Conservation (phyloP, 2,797 vertebrate genomes). For the Gallinago solitaria region DNA sequence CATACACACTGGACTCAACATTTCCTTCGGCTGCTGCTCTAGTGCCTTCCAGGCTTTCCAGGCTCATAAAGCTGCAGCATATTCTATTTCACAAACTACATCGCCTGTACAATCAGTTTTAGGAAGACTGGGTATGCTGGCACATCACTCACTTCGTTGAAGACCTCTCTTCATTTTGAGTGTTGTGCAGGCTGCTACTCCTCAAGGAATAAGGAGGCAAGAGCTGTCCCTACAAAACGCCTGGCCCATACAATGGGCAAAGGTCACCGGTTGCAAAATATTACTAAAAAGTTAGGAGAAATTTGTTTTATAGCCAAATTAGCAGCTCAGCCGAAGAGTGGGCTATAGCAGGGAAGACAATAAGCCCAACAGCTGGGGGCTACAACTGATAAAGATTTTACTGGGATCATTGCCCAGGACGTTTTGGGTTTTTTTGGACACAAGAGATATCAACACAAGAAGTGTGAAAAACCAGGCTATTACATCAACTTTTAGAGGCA, state of each 20-base stretch:
- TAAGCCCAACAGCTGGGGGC: not conserved
- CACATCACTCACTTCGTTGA: not conserved
- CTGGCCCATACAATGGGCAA: not conserved
- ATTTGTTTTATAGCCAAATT: not conserved
- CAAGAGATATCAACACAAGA: not conserved
- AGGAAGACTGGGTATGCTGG: not conserved
- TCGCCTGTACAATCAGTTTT: not conserved
- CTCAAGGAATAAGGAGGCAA: not conserved
- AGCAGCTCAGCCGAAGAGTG: slow-evolving; percentile 5
- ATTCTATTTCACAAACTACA: not conserved
- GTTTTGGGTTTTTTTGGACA: not conserved
- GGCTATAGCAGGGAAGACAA: not conserved
- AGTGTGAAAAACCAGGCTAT: slow-evolving; percentile 18
- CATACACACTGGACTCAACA: not conserved
- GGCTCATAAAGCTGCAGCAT: not conserved
- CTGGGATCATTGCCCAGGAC: not conserved
- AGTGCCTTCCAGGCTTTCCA: not conserved
- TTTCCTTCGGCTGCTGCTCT: not conserved
- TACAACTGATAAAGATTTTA: not conserved
- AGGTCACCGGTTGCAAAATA: not conserved
- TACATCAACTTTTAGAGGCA: not conserved
- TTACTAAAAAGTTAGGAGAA: not conserved
- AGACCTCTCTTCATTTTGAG: not conserved
- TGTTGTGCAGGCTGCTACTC: not conserved
- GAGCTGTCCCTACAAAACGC: not conserved